These are phyloP conservation scores for Notospermus geniculatus DNA, from an alignment of 1,140 invertebrate species.

Conservation along the genomic window DNA sequence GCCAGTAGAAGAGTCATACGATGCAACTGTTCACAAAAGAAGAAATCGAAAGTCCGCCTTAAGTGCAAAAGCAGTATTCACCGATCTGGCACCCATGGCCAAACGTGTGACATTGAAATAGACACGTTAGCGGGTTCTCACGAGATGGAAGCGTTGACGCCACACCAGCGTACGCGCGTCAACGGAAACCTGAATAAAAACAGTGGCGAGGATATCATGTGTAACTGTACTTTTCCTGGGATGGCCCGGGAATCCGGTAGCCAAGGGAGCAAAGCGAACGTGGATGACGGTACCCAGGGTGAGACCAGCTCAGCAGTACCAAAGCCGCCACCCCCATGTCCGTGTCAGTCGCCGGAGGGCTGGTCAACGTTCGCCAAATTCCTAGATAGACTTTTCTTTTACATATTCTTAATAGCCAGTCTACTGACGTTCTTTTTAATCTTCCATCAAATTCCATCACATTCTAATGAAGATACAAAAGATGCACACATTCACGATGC, in stretches of 20 bases:
- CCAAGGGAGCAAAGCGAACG: too few species aligned
- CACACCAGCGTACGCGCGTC: background rate
- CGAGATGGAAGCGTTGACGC: background rate
- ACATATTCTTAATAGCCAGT: slow-evolving; percentile 21
- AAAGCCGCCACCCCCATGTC: too few species aligned
- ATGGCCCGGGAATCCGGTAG: too few species aligned
- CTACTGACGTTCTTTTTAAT: background rate
- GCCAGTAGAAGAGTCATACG: background rate
- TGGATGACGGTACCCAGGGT: too few species aligned
- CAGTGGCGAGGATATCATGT: too few species aligned
- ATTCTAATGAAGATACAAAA: background rate
- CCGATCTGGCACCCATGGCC: background rate
- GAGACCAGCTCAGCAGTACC: too few species aligned
- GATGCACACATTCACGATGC: too few species aligned
- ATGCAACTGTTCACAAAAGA: background rate
- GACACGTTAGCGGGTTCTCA: background rate
- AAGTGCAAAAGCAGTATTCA: background rate
- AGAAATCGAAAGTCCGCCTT: background rate
- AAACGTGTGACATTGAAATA: background rate
- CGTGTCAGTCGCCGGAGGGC: slow-evolving; percentile 9
- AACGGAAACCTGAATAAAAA: background rate
- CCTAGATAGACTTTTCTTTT: slow-evolving; percentile 25
- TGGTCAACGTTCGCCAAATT: slow-evolving; percentile 23
- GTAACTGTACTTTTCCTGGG: too few species aligned
- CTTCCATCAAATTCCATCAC: slow-evolving; percentile 6